phyloP scores from a whole-genome alignment of 2,888 invertebrate genomes.

The Sphinx pinastri region DNA sequence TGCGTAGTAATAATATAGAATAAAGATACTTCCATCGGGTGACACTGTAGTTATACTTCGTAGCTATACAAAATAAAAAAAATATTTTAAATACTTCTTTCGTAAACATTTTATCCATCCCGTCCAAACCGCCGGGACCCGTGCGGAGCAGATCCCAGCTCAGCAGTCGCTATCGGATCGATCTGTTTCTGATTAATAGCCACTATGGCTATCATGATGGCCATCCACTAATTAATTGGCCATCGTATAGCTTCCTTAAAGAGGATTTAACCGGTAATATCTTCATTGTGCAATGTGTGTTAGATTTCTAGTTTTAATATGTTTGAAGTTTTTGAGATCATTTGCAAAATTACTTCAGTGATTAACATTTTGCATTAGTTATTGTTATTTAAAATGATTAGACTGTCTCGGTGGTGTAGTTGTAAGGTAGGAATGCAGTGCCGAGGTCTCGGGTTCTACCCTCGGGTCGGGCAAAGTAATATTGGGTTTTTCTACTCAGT shows the following conservation, averaged over 20 bases:
- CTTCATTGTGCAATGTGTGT: slow-evolving; percentile 25
- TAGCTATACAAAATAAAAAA: too few species aligned
- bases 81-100: not conserved
- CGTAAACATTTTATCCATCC: not conserved
- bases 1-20: too few species aligned
- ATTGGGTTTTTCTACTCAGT: too few species aligned
- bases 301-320: not conserved
- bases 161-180: slow-evolving; percentile 57
- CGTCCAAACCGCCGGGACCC: not conserved
- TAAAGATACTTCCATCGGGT: too few species aligned
- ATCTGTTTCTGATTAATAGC: slow-evolving; percentile 72
- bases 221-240: slow-evolving; percentile 72
- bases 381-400: too few species aligned
- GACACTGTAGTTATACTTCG: too few species aligned
- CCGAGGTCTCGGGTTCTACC: too few species aligned
- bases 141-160: slow-evolving; percentile 40
- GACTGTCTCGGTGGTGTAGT: too few species aligned
- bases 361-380: too few species aligned
- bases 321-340: not conserved
- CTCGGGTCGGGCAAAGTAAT: too few species aligned
- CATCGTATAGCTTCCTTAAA: slow-evolving; percentile 30
- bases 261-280: slow-evolving; percentile 25
- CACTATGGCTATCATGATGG: slow-evolving; percentile 62
- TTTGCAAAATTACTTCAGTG: too few species aligned
- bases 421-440: too few species aligned